Base-by-base conservation (phyloP, 2,797 vertebrate species). In the Enteromius treurensis region DNA sequence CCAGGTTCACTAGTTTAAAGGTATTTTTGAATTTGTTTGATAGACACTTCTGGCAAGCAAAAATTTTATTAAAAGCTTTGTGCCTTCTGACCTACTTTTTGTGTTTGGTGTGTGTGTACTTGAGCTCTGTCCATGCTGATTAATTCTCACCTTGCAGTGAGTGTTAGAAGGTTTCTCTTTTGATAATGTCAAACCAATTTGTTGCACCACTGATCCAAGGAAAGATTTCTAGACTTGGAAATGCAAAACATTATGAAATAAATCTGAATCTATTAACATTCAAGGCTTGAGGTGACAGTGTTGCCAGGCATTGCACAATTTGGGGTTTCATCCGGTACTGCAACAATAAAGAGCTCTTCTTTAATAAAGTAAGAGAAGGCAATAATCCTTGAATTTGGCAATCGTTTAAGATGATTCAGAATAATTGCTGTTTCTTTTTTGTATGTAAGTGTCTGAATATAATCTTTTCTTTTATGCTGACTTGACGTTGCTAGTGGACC, bases 181-280 rank as follows among this genome's bases (percentile, higher is more conserved):
- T 87, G 37, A 86, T 87, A 89, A 77, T 60, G 71, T 85, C 60
- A 70, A 51, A 81, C 60, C 70, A 89, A 84, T 91, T 91, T 92
- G 84, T 93, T 92, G 89, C 90, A 89, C 89, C 88, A 88, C 84
- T 90, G 87, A 85, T 85, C 86, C 87, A 91, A 89, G 90, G 90
- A 90, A 64, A 77, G 86, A 87, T 89, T 90, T 88, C 88, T 86
- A 89, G 86, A 91, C 90, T 85, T 90, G 90, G 91, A 55, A 68
- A 21, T 79, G 11, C 89, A 90, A 81, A 82, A 86, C 85, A 76
- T 85, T 85, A 80, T 87, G 81, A 88, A 87, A 89, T 86, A 88
- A 89, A 89, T 88, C 84, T 84, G 86, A 74, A 90, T 89, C 89
- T 90, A 90, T 94, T 93, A 92, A 92, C 86, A 93, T 94, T 91